Percentiles rank a stretch among this genome's conserved stretches.
Conservation (phyloP, 2,888 invertebrate genomes). For the Drosophila koepferae region DNA sequence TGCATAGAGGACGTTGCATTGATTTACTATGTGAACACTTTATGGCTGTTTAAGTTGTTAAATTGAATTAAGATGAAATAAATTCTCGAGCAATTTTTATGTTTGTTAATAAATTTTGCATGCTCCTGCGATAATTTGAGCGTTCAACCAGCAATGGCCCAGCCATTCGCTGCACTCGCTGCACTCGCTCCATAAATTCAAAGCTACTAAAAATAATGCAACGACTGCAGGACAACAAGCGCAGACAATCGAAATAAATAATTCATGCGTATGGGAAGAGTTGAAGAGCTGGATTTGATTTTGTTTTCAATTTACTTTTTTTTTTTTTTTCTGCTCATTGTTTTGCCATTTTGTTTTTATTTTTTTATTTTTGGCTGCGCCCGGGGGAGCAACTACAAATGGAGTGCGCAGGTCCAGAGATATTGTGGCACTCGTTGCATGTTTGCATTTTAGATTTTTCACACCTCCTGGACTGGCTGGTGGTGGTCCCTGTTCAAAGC, state of each 20-base stretch:
- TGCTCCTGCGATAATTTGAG: constrained; percentile 74
- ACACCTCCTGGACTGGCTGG: constrained; percentile 68
- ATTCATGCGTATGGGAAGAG: constrained; percentile 67
- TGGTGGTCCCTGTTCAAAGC: constrained; percentile 76
- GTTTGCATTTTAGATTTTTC: constrained; percentile 81
- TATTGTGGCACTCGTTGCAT: constrained; percentile 48
- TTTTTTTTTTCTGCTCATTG: not conserved
- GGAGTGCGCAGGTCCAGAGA: constrained; percentile 51
- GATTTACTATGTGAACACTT: constrained; percentile 84
- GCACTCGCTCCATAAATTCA: constrained; percentile 45
- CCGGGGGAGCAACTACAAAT: constrained; percentile 78
- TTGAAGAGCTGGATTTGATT: constrained; percentile 21
- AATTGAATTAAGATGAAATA: constrained; percentile 83
- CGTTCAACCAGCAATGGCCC: constrained; percentile 35
- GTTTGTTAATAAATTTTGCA: constrained; percentile 82
- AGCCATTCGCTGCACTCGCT: not conserved
- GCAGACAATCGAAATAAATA: constrained; percentile 78
- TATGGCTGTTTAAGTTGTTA: constrained; percentile 83
- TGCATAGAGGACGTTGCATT: constrained; percentile 66
- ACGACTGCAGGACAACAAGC: constrained; percentile 12
- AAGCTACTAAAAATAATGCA: constrained; percentile 69
- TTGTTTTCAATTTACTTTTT: not conserved
- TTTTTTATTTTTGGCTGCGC: constrained; percentile 52
- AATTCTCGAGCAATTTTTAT: constrained; percentile 76
- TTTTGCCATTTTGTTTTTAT: constrained; percentile 3